phyloP scores from a whole-genome alignment of 2,113 vertebrate genomes.

The Verasper variegatus region DNA sequence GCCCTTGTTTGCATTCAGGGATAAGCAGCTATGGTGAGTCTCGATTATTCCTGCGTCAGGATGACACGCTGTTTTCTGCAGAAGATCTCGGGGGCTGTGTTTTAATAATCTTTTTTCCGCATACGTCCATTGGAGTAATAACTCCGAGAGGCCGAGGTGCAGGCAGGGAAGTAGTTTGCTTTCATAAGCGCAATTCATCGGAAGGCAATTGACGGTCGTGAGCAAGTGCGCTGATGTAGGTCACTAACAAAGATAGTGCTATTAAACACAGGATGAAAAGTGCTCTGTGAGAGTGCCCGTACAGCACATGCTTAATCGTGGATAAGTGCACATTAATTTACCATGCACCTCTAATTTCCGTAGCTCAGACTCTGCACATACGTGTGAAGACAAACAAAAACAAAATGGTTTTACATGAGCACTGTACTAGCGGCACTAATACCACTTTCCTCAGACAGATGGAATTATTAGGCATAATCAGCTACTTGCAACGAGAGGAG shows the following conservation, averaged over 20 bases:
- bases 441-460: background rate
- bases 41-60: conserved; percentile 58
- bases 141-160: background rate
- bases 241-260: conserved; percentile 54
- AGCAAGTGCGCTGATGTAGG: conserved; percentile 31
- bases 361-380: conserved; percentile 36
- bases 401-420: background rate
- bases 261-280: conserved; percentile 54
- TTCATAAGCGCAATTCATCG: conserved; percentile 31
- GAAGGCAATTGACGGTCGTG: conserved; percentile 35
- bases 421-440: background rate
- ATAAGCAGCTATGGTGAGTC: conserved; percentile 53
- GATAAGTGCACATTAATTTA: conserved; percentile 68
- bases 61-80: conserved; percentile 44
- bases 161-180: background rate
- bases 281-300: conserved; percentile 56
- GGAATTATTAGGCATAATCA: background rate
- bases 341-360: conserved; percentile 39
- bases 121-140: conserved; percentile 32
- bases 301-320: conserved; percentile 63
- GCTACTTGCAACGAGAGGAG: background rate
- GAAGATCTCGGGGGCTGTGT: conserved; percentile 27
- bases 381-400: conserved; percentile 49
- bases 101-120: conserved; percentile 61
- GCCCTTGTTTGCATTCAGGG: conserved; percentile 67